Percentiles rank a stretch among this genome's conserved stretches.
Conservation (phyloP, 35 echinoderm and acorn worm species). For the Anneissia japonica region DNA sequence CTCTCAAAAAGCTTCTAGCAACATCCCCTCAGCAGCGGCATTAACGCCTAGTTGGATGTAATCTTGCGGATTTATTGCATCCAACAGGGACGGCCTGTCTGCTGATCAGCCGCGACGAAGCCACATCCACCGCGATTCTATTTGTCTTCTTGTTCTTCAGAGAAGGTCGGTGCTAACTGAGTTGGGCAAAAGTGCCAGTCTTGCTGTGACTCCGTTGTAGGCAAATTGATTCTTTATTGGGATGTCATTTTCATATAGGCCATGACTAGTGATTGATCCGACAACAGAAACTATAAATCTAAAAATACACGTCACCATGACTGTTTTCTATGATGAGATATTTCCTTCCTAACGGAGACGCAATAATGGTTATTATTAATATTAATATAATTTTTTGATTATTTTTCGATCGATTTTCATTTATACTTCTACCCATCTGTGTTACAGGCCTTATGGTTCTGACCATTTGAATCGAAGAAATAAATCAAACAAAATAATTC, state of each 20-base stretch:
- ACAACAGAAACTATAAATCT: neutral
- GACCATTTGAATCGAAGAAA: too few relatives aligned
- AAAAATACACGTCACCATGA: too few relatives aligned
- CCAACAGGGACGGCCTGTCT: neutral
- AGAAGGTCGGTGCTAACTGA: neutral
- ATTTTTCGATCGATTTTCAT: too few relatives aligned
- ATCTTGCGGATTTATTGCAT: neutral
- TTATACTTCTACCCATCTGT: too few relatives aligned
- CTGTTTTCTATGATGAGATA: neutral
- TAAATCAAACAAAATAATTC: too few relatives aligned
- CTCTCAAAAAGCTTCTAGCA: too few relatives aligned
- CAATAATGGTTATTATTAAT: too few relatives aligned
- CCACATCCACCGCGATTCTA: neutral
- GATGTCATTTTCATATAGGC: neutral
- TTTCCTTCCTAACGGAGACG: neutral
- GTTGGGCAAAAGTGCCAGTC: neutral
- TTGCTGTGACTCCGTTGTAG: neutral
- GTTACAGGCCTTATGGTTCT: too few relatives aligned
- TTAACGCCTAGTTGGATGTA: neutral
- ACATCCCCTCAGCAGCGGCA: neutral
- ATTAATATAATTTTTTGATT: too few relatives aligned
- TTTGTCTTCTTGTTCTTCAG: neutral
- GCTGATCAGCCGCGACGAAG: neutral
- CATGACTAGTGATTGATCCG: neutral
- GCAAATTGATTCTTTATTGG: conserved; percentile 1